phyloP scores from a whole-genome alignment of 1,140 invertebrate genomes.

The Marisa cornuarietis region DNA sequence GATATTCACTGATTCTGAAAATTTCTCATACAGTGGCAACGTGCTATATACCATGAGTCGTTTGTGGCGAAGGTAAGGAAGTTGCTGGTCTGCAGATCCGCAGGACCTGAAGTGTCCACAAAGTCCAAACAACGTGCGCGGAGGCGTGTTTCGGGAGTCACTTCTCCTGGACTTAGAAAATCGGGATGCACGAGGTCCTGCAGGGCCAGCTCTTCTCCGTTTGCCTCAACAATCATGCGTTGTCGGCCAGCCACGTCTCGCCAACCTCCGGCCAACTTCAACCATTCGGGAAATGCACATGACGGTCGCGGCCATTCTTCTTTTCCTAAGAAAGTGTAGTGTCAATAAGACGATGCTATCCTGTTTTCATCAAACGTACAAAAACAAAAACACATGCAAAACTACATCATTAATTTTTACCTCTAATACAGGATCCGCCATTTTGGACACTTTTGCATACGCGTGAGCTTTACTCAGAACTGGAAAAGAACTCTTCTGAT shows the following conservation, averaged over 20 bases:
- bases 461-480: too few species aligned
- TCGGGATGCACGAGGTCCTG: constrained; percentile 16
- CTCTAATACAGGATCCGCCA: too few species aligned
- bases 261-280: constrained; percentile 7
- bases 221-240: constrained; percentile 12
- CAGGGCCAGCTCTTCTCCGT: constrained; percentile 18
- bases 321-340: not conserved
- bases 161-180: constrained; percentile 4
- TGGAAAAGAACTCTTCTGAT: too few species aligned
- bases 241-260: constrained; percentile 18
- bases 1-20: too few species aligned
- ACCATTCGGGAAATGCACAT: constrained; percentile 14
- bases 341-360: not conserved
- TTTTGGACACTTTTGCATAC: too few species aligned
- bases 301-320: constrained; percentile 18
- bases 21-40: too few species aligned
- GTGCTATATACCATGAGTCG: constrained; percentile 5
- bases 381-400: not conserved
- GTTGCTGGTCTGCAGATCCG: not conserved
- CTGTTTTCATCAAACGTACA: not conserved
- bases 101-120: not conserved
- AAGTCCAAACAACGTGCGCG: not conserved
- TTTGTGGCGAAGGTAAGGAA: constrained; percentile 25
- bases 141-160: not conserved
- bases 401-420: too few species aligned